Base-by-base conservation (phyloP, 2,113 vertebrate genomes). In the Oryzias curvinotus region DNA sequence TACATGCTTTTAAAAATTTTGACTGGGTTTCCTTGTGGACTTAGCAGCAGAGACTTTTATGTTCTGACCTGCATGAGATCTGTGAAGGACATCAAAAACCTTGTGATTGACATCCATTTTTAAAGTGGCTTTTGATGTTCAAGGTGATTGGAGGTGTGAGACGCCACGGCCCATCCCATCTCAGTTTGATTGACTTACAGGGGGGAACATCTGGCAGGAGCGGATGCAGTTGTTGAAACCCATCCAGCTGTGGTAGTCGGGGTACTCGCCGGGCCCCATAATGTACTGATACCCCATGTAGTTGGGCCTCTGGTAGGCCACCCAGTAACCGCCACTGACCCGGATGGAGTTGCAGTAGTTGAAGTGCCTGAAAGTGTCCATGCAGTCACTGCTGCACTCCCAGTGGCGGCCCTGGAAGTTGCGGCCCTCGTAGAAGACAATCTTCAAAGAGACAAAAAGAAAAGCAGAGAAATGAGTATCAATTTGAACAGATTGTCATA, bases 171-270 rank as follows among this genome's bases (percentile, higher is more conserved):
- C 60, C 56, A 46, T 65, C 72, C 71, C 66, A 80, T 87, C 86
- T 77, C 57, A 12, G 36, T 84, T 85, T 88, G 84, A 87, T 78
- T 88, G 82, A 92, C 92, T 92, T 90, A 92, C 91, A 45, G 88
- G 90, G 50, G 87, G 56, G 81, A 88, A 90, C 89, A 90, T 90
- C 81, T 90, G 90, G 89, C 90, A 92, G 80, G 91, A 92, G 73
- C 91, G 91, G 64, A 92, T 68, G 69, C 90, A 91, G 87, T 90
- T 91, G 87, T 91, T 92, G 88, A 84, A 91, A 67, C 89, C 89
- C 83, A 91, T 88, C 81, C 86, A 92, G 73, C 62, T 43, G 81
- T 89, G 78, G 78, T 78, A 86, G 80, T 93, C 75, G 1, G 84
- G 68, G 78, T 92, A 91, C 62, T 93, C 89, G 46, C 91, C 89